These are phyloP conservation scores for Poecilia gillii DNA, from an alignment of 2,797 vertebrate genomes.

Conservation along the genomic window DNA sequence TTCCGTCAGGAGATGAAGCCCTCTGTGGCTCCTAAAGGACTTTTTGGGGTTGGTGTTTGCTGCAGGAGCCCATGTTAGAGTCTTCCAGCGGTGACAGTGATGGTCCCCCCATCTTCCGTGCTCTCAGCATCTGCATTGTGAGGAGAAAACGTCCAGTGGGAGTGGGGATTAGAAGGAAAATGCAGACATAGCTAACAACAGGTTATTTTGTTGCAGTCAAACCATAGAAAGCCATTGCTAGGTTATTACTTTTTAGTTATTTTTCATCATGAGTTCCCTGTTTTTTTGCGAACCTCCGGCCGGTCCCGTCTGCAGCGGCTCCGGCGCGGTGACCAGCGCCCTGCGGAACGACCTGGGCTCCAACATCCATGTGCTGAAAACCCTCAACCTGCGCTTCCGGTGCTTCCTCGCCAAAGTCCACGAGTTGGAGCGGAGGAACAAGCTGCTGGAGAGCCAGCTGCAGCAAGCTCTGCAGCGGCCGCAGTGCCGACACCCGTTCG, in stretches of 20 bases:
- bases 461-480: conserved; percentile 82
- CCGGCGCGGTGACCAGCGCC: conserved; percentile 86
- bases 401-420: conserved; percentile 97
- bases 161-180: conserved; percentile 38
- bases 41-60: conserved; percentile 32
- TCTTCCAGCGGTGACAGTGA: conserved; percentile 52
- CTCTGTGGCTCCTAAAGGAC: conserved; percentile 52
- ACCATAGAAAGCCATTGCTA: conserved; percentile 33
- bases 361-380: conserved; percentile 95
- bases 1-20: conserved; percentile 64
- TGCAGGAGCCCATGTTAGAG: conserved; percentile 42
- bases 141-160: conserved; percentile 46
- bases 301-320: conserved; percentile 53
- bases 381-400: conserved; percentile 95
- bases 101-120: conserved; percentile 51
- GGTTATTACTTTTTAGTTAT: conserved; percentile 14
- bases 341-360: conserved; percentile 95
- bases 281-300: conserved; percentile 84
- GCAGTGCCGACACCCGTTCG: conserved; percentile 81
- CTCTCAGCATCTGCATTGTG: conserved; percentile 61
- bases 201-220: conserved; percentile 27
- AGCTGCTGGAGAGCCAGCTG: conserved; percentile 92
- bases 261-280: conserved; percentile 82
- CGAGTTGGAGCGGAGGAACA: conserved; percentile 94
- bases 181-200: conserved; percentile 51